Evolutionary conservation across 2,113 vertebrate species (phyloP), one percentile per base, ranked within the genome.

Genomic region (Dryoscopus gambensis): DNA sequence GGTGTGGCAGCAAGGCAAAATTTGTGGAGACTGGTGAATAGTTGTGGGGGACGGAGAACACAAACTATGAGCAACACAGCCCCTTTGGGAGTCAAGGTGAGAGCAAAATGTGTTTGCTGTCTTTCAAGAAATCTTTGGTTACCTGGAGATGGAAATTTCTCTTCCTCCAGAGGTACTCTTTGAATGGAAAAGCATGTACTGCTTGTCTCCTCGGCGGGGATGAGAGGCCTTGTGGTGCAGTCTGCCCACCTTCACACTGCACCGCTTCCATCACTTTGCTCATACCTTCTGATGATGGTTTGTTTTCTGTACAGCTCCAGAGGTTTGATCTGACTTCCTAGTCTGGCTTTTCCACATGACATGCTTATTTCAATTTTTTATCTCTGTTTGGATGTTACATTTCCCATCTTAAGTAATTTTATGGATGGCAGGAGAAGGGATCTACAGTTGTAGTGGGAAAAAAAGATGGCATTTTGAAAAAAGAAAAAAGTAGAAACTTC

Each of bases 141-240:
- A 37, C 10, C 14, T 59, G 33, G 2, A 79, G 8, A 55, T 10
- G 18, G 18, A 69, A 59, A 47, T 22, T 60, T 75, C 14, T 44
- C 12, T 64, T 76, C 49, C 28, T 73, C 15, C 33, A 35, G 22
- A 35, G 6, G 4, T 60, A 27, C 2, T 40, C 52, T 67, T 70
- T 30, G 35, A 67, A 52, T 6, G 71, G 18, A 25, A 79, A 67
- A 82, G 2, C 6, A 6, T 30, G 16, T 19, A 3, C 13, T 44
- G 24, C 0, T 0, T 28, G 6, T 46, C 28, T 25, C 13, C 44
- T n/a, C 10, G 0, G 2, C n/a, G 20, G 5, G 30, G 11, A 15
- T 39, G 7, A 30, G 19, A 55, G 12, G 35, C 11, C 7, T 33
- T 13, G 0, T 10, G 30, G 6, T 3, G 0, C 33, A 40, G 8